Conservation (phyloP, 2,888 invertebrate species). For the Mimachlamys varia region DNA sequence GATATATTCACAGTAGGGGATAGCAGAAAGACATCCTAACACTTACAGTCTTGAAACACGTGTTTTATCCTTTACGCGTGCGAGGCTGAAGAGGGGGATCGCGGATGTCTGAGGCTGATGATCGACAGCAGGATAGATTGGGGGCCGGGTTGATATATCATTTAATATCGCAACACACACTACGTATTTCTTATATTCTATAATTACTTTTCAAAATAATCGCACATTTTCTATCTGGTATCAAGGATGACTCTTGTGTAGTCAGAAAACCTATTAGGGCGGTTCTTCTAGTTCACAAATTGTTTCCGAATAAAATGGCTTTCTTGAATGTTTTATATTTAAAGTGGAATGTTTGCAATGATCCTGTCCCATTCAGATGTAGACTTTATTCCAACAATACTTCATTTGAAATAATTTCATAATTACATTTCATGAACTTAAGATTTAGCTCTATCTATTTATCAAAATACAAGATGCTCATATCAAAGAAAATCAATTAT, state of each 20-base stretch:
- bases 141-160: not conserved
- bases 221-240: not conserved
- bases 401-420: too few species aligned
- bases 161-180: not conserved
- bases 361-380: too few species aligned
- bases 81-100: not conserved
- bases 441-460: too few species aligned
- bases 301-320: not conserved
- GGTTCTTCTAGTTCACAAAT: not conserved
- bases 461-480: too few species aligned
- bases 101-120: not conserved
- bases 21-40: not conserved
- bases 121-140: not conserved
- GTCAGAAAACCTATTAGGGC: not conserved
- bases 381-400: too few species aligned
- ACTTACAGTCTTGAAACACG: not conserved
- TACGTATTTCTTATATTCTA: not conserved
- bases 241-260: not conserved
- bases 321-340: too few species aligned
- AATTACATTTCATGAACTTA: too few species aligned
- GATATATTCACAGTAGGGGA: not conserved
- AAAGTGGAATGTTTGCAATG: too few species aligned
- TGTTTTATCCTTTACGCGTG: not conserved
- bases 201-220: not conserved
- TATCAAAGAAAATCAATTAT: too few species aligned